A percentile compares a stretch with the other conserved stretches of the same genome.
These are phyloP conservation scores for Muscicapa striata DNA, from an alignment of 2,797 vertebrate species.

Conservation along the genomic window DNA sequence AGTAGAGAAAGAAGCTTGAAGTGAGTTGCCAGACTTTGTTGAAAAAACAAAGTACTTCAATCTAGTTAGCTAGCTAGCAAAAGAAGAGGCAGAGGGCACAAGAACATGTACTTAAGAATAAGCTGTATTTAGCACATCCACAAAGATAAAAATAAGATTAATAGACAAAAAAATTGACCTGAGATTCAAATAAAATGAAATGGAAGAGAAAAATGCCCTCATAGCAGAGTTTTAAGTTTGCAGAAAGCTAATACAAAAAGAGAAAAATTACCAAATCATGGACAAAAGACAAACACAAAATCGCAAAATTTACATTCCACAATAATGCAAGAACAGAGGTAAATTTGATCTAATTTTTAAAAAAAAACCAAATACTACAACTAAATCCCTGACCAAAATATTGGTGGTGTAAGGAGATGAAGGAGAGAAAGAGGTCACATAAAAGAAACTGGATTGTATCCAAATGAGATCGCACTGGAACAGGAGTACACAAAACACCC, in stretches of 20 bases:
- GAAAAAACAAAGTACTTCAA: not conserved
- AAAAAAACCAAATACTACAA: not conserved
- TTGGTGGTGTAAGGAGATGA: accelerated
- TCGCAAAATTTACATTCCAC: not conserved
- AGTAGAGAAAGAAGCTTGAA: not conserved
- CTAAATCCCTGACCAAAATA: not conserved
- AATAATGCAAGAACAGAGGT: not conserved
- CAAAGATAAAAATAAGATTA: not conserved
- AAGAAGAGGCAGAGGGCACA: not conserved
- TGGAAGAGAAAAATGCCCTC: not conserved
- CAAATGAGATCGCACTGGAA: not conserved
- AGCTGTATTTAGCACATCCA: not conserved
- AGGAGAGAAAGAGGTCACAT: not conserved
- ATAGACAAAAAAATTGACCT: not conserved
- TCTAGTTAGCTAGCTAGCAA: not conserved
- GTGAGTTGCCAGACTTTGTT: not conserved
- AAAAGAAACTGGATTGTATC: not conserved
- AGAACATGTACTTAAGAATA: accelerated
- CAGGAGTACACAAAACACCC: not conserved
- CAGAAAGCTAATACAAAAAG: not conserved
- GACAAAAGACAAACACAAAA: not conserved
- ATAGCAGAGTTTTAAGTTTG: not conserved
- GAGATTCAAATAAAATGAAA: not conserved
- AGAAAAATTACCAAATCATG: not conserved
- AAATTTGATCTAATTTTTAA: not conserved